Percentiles rank a stretch among this genome's conserved stretches.
phyloP scores from a whole-genome alignment of 2,113 vertebrate genomes.

The Aegotheles bennettii region DNA sequence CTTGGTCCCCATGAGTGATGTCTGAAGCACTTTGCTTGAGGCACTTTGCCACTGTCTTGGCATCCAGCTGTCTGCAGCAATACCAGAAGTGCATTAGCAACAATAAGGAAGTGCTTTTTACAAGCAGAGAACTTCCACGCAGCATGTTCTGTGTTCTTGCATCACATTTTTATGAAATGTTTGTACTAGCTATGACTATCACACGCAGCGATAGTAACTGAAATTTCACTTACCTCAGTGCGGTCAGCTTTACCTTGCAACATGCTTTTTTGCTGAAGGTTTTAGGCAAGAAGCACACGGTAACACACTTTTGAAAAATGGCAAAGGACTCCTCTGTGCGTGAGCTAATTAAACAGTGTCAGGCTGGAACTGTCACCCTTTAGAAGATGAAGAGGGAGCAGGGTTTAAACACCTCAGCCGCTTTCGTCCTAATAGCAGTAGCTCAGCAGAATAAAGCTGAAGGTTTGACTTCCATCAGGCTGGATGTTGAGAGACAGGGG shows the following conservation, averaged over 20 bases:
- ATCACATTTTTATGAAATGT: background rate
- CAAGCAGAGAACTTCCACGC: background rate
- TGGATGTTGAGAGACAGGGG: background rate
- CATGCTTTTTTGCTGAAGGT: background rate
- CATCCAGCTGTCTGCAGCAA: background rate
- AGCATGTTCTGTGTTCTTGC: background rate
- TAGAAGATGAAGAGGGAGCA: background rate
- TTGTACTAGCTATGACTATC: background rate
- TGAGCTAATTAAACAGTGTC: background rate
- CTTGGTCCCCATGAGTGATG: background rate
- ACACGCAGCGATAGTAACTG: background rate
- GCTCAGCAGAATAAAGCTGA: background rate
- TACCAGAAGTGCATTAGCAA: background rate
- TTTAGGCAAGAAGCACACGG: background rate
- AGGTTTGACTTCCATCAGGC: background rate
- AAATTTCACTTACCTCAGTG: background rate
- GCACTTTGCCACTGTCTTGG: background rate
- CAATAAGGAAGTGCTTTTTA: background rate
- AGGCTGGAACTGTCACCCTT: background rate
- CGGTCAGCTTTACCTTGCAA: background rate
- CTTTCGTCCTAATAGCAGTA: background rate
- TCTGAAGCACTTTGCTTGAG: rapidly evolving
- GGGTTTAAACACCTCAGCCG: background rate
- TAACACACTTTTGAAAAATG: background rate
- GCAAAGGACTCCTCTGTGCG: background rate